Evolutionary conservation across 2,113 vertebrate genomes (phyloP).

Genomic region (Benitochromis conjunctus): DNA sequence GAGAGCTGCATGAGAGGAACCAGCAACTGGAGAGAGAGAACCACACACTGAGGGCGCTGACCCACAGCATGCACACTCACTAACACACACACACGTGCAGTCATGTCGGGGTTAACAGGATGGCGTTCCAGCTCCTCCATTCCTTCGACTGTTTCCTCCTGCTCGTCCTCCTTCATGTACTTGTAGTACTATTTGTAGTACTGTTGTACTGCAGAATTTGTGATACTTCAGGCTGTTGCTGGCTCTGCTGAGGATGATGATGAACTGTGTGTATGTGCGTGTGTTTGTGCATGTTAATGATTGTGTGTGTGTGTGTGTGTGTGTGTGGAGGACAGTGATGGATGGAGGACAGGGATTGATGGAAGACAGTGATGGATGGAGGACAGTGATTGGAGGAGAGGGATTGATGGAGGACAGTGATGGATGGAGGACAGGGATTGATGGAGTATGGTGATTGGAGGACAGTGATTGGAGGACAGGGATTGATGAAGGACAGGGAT

Average conservation of each 20-base stretch:
- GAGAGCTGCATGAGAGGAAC: slow-evolving; percentile 74
- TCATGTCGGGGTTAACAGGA: background rate
- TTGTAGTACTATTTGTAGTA: background rate
- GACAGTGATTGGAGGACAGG: too few relatives aligned
- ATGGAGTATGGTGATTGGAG: too few relatives aligned
- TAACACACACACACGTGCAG: background rate
- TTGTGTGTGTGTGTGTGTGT: accelerated
- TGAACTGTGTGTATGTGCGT: background rate
- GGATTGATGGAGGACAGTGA: too few relatives aligned
- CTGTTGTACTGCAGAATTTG: background rate
- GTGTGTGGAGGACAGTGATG: background rate
- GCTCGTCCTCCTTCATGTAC: background rate
- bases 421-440: too few relatives aligned
- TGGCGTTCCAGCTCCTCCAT: background rate
- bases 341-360: too few relatives aligned
- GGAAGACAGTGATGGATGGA: too few relatives aligned
- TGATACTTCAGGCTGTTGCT: background rate
- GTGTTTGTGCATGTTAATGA: background rate
- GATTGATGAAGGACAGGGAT: too few relatives aligned
- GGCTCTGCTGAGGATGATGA: background rate
- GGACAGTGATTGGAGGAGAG: too few relatives aligned
- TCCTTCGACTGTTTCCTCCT: background rate
- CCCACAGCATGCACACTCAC: background rate
- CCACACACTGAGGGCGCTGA: slow-evolving; percentile 57
- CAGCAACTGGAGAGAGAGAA: slow-evolving; percentile 77